phyloP scores from a whole-genome alignment of 2,888 invertebrate species.

The Mythimna vitellina region DNA sequence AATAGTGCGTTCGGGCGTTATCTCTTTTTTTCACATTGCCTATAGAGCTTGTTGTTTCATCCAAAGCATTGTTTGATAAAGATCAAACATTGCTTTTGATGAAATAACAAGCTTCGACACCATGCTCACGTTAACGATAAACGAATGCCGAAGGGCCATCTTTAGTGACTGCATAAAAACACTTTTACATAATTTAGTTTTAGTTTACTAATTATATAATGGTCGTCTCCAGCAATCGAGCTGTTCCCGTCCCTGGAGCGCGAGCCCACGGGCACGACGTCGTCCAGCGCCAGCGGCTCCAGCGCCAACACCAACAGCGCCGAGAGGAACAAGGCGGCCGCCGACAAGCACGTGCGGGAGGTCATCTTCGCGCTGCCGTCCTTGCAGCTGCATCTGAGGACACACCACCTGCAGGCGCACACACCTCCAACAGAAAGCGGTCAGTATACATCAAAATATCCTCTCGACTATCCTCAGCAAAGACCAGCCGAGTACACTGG shows the following conservation, averaged over 20 bases:
- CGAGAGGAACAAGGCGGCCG: slow-evolving; percentile 84
- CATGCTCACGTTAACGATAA: too few species aligned
- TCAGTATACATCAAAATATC: slow-evolving; percentile 38
- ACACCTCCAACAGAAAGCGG: slow-evolving; percentile 92
- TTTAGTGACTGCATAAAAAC: too few species aligned
- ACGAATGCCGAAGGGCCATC: too few species aligned
- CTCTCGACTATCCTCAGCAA: too few species aligned
- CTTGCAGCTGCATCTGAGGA: slow-evolving; percentile 97
- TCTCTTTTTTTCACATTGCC: too few species aligned
- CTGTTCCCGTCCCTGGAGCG: slow-evolving; percentile 97
- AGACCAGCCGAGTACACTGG: too few species aligned
- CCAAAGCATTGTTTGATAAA: too few species aligned
- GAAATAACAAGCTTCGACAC: too few species aligned
- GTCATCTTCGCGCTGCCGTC: slow-evolving; percentile 99
- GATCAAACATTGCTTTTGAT: too few species aligned
- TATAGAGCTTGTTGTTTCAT: too few species aligned
- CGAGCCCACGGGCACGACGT: slow-evolving; percentile 79
- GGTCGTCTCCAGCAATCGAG: slow-evolving; percentile 93
- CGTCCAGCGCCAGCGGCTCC: slow-evolving; percentile 82
- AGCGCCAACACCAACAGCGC: slow-evolving; percentile 87
- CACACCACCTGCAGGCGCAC: slow-evolving; percentile 96
- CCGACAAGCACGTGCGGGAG: slow-evolving; percentile 94
- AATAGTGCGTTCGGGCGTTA: too few species aligned
- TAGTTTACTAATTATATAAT: not conserved
- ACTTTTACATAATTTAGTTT: too few species aligned